Conservation (phyloP, 1,140 invertebrate species). For the Drosophila willistoni region DNA sequence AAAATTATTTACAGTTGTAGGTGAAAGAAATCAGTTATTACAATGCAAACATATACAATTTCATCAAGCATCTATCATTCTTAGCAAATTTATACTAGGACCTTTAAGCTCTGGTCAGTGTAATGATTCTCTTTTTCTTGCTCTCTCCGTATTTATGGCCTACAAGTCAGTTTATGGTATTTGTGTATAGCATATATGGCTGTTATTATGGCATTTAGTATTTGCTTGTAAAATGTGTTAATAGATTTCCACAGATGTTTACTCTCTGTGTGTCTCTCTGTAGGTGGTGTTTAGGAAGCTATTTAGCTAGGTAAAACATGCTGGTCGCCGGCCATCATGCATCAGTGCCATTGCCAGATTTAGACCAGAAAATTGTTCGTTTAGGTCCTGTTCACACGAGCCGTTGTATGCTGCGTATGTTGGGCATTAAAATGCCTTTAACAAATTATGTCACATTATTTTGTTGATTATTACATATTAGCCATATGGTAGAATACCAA, state of each 20-base stretch:
- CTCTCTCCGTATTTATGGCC: slow-evolving; percentile 47
- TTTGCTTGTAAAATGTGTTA: slow-evolving; percentile 77
- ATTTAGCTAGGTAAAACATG: not conserved
- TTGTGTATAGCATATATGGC: slow-evolving; percentile 49
- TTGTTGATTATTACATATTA: slow-evolving; percentile 35
- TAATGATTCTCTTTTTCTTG: slow-evolving; percentile 13
- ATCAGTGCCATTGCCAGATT: slow-evolving; percentile 2
- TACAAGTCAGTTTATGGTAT: slow-evolving; percentile 72
- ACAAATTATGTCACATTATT: slow-evolving; percentile 71
- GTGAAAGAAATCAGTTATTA: not conserved
- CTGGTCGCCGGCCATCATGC: slow-evolving; percentile 4
- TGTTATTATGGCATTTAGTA: slow-evolving; percentile 60
- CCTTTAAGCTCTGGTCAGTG: not conserved
- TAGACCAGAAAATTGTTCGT: not conserved
- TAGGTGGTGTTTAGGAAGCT: not conserved
- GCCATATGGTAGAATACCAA: slow-evolving; percentile 28
- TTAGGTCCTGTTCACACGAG: not conserved
- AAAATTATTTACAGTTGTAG: slow-evolving; percentile 18
- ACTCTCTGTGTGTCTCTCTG: not conserved
- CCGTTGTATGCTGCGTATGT: slow-evolving; percentile 1
- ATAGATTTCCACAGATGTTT: slow-evolving; percentile 65
- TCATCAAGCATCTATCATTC: slow-evolving; percentile 6
- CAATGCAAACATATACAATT: not conserved
- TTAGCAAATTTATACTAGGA: slow-evolving; percentile 23
- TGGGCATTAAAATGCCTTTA: slow-evolving; percentile 55